These are phyloP conservation scores for Megaceryle maxima DNA, from an alignment of 2,113 vertebrate genomes.

Conservation along the genomic window DNA sequence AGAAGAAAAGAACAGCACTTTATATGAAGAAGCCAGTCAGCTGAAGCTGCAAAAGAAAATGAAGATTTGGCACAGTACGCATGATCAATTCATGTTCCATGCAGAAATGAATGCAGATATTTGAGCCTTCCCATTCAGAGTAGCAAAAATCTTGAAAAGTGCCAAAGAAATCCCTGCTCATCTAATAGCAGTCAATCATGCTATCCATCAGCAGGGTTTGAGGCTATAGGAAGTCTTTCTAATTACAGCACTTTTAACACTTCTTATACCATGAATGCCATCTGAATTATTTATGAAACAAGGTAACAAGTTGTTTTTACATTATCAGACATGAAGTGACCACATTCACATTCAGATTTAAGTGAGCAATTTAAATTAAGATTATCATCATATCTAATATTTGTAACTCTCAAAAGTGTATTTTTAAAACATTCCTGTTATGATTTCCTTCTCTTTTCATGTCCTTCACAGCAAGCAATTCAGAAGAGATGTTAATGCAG, in stretches of 20 bases:
- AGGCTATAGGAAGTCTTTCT: conserved; percentile 43
- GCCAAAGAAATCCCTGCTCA: conserved; percentile 44
- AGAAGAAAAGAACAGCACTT: conserved; percentile 77
- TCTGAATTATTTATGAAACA: conserved; percentile 32
- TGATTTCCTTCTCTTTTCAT: conserved; percentile 65
- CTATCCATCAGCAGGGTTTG: conserved; percentile 46
- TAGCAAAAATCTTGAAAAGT: conserved; percentile 42
- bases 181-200: conserved; percentile 15
- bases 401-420: conserved; percentile 31
- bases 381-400: conserved; percentile 2
- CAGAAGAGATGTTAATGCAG: conserved; percentile 75
- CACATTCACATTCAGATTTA: conserved; percentile 35
- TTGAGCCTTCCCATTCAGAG: conserved; percentile 58
- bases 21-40: conserved; percentile 74
- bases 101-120: conserved; percentile 70
- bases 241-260: conserved; percentile 47
- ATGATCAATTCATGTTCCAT: conserved; percentile 72
- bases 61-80: conserved; percentile 56
- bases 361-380: conserved; percentile 16
- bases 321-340: conserved; percentile 26
- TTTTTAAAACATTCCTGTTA: conserved; percentile 54
- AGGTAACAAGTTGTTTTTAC: conserved; percentile 41
- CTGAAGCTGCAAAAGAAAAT: conserved; percentile 77
- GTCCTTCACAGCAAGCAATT: conserved; percentile 79
- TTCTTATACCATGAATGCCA: background rate